Evolutionary conservation across 2,797 vertebrate genomes (phyloP), one percentile per base, ranked within the genome.

Genomic region (Gymnothorax reevesii): DNA sequence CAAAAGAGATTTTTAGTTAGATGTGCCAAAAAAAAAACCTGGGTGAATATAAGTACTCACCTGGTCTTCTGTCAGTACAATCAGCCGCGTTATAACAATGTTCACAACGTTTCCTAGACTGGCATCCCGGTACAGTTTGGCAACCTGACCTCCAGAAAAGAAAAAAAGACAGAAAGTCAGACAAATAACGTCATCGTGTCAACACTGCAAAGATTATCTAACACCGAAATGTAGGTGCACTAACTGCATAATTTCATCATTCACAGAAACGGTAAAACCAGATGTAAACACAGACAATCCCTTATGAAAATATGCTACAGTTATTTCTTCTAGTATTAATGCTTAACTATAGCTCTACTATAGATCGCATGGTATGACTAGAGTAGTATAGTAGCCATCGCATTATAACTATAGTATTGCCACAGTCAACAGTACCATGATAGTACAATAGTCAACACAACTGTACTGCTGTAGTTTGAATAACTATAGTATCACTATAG

Each of bases 111-210:
- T 99, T 98, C 98, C 98, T 96, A 99, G 98, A 95, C 98, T 99
- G 98, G 98, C 97, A 97, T 99, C 98, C 95, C 97, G 98, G 93
- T 99, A 99, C 98, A 99, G 98, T 99, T 99, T 99, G 98, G 98
- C 98, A 99, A 99, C 98, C 98, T 99, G 98, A 99, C 98, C 98
- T 99, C 98, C 98, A 99, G 97, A 99, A 99, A 99, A 99, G 96
- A 99, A 99, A 96, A 97, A 99, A 99, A 98, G 96, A 96, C 96
- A 98, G 95, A 99, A 99, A 99, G 97, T 99, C 98, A 99, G 98
- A 98, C 97, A 97, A 97, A 96, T 96, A 95, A 89, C 88, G 89
- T 92, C 90, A 87, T 79, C 2, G n/a, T 80, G 62, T 86, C 62
- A 73, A 84, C 85, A 57, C 27, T 3, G 55, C 55, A 3, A 82